Percentiles rank a stretch among this genome's conserved stretches.
These are phyloP conservation scores for Sebastes glaucus DNA, from an alignment of 2,797 vertebrate species.

Conservation along the genomic window DNA sequence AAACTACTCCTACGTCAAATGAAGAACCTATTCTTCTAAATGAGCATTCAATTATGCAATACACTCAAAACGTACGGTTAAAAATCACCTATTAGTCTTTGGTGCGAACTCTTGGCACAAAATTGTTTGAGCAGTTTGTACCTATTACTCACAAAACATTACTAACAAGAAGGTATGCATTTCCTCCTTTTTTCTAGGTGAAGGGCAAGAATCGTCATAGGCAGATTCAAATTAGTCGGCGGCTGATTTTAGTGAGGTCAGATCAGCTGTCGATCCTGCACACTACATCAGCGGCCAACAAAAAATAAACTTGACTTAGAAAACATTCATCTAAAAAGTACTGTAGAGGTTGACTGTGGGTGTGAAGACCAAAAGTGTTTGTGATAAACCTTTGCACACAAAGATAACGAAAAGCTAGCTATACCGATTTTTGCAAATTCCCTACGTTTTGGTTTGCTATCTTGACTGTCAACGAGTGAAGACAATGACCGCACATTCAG, in stretches of 20 bases:
- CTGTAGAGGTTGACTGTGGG: conserved; percentile 33
- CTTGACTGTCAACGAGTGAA: conserved; percentile 47
- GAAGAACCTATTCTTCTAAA: conserved; percentile 43
- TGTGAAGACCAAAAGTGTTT: conserved; percentile 31
- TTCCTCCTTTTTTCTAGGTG: not conserved
- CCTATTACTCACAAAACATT: conserved; percentile 45
- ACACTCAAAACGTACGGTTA: conserved; percentile 48
- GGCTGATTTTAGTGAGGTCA: conserved; percentile 42
- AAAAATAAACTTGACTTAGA: conserved; percentile 28
- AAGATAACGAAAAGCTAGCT: conserved; percentile 62
- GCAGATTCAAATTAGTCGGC: conserved; percentile 37
- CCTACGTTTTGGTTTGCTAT: conserved; percentile 58
- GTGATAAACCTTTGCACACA: conserved; percentile 36
- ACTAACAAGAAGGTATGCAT: conserved; percentile 24
- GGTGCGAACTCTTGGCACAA: conserved; percentile 77
- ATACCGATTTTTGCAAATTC: conserved; percentile 50
- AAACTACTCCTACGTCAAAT: conserved; percentile 54
- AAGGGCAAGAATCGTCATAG: conserved; percentile 25
- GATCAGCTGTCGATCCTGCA: conserved; percentile 36
- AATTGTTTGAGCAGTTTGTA: conserved; percentile 53
- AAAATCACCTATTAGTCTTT: conserved; percentile 70
- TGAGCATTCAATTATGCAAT: conserved; percentile 54
- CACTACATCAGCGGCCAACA: conserved; percentile 18
- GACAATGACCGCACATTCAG: conserved; percentile 62
- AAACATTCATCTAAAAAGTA: conserved; percentile 59